Base-by-base conservation (phyloP, 1,140 invertebrate species). In the Caligus rogercresseyi region DNA sequence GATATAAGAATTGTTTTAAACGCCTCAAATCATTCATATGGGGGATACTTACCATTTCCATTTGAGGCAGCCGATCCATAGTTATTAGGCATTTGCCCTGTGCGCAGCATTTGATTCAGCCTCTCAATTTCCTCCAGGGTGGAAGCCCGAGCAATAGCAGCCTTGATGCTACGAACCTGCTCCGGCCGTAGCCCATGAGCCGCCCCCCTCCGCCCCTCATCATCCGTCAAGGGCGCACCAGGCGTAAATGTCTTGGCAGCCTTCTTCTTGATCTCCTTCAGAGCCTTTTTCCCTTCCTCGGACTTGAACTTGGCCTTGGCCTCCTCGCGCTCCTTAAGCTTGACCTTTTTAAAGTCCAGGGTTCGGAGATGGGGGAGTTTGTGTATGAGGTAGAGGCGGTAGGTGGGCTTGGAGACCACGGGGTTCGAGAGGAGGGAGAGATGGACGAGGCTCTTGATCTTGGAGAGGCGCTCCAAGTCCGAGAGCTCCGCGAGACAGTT, bases 111-210 rank as follows among this genome's bases (percentile, higher is more conserved):
- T 73, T 87, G 85, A 64, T 93, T 92, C 24, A 98, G 76, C 67
- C 89, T 78, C 73, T 98, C 93, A 54, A 98, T 89, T 75, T 98
- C 95, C 70, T 93, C 89, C 63, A 98, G 75, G 0, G 92, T 94
- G 59, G 82, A 84, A 2, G 93, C 94, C 69, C 88, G 89, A 23
- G 86, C 82, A 69, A 98, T 97, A 0, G 93, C 92, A 69, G 90
- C 85, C 68, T 87, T 80, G 65, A 96, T 94, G 69, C 89, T 89
- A 66, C 81, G 79, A 66, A 93, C 80, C 25, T 63, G 61, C 14
- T 63, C 61, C 14, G 61, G 52, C 16, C 13, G 54, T n/a, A 63
- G 54, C n/a, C 61, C 61, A 2, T 51, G 16, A 23, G 61, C 14
- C 7, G 54, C 25, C 16, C 4, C 20, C 11, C 13, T 21, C 25